Base-by-base conservation (phyloP, 2,797 vertebrate species). In the Siniperca scherzeri region DNA sequence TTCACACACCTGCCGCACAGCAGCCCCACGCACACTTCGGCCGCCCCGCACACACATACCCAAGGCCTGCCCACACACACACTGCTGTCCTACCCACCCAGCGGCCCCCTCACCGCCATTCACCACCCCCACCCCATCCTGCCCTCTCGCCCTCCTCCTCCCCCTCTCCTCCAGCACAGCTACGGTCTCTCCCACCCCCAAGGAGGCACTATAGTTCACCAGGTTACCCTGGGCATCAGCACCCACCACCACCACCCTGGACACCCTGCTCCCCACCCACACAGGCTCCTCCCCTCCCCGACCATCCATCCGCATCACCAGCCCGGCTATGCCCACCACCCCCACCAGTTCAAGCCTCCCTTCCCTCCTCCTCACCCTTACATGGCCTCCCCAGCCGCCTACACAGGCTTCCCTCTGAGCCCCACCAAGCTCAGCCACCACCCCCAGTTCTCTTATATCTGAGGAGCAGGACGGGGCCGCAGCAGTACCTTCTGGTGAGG, bases 361-460 rank as follows among this genome's bases (percentile, higher is more conserved):
- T 98, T 98, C 87, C 96, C 97, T 85, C 96, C 97, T 17, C 96
- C 97, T 44, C 98, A 98, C 91, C 97, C 98, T 21, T 99, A 97
- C 93, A 93, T 99, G 80, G 97, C 98, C 5, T 98, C 98, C 17
- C 97, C 98, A 12, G 97, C 96, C 22, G 96, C 97, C 62, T 99
- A 97, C 94, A 94, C 97, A 16, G 97, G 97, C 91, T 99, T 99
- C 93, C 97, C 98, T 17, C 80, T 99, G 96, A 99, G 98, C 94
- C 98, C 98, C 70, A 98, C 96, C 83, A 99, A 99, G 93, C 97
- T 98, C 95, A 95, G 96, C 96, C 94, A 94, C 86, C 92, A 90
- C 77, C 93, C 92, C 44, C 98, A 99, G 96, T 99, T 97, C 95
- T 97, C 97, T 0, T 99, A 97, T 91, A 97, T 99, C 96, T 99